Evolutionary conservation across 2,888 invertebrate species (phyloP).

Genomic region (Ormyrus pomaceus): DNA sequence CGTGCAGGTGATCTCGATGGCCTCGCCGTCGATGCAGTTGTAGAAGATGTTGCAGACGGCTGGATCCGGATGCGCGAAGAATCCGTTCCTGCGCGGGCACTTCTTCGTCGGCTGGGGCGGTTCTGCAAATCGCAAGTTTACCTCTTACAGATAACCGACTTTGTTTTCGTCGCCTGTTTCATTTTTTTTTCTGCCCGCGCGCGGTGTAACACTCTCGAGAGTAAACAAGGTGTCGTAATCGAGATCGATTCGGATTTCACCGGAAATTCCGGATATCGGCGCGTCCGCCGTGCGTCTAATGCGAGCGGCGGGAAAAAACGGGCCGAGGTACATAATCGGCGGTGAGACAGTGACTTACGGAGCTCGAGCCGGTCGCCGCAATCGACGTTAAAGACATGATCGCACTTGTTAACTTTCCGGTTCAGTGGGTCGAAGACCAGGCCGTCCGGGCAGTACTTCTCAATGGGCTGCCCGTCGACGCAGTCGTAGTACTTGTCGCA

Average conservation of each 20-base stretch:
- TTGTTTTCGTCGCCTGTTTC: too few relatives aligned
- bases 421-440: conserved; percentile 91
- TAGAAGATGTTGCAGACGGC: conserved; percentile 89
- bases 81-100: conserved; percentile 92
- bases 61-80: conserved; percentile 92
- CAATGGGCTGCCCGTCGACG: conserved; percentile 82
- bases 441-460: conserved; percentile 91
- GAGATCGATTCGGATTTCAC: too few relatives aligned
- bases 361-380: conserved; percentile 92
- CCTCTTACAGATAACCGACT: too few relatives aligned
- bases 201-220: too few relatives aligned
- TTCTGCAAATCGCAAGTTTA: conserved; percentile 77
- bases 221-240: too few relatives aligned
- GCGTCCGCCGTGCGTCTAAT: background rate
- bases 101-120: conserved; percentile 83
- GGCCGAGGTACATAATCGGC: too few relatives aligned
- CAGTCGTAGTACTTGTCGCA: conserved; percentile 94
- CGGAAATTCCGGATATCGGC: conserved; percentile 18
- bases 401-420: conserved; percentile 93
- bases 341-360: conserved; percentile 81
- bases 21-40: conserved; percentile 92
- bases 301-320: too few relatives aligned
- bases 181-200: too few relatives aligned
- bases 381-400: conserved; percentile 94
- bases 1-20: conserved; percentile 89